Evolutionary conservation across 2,113 vertebrate species (phyloP).

Genomic region (Phyllopteryx taeniolatus): DNA sequence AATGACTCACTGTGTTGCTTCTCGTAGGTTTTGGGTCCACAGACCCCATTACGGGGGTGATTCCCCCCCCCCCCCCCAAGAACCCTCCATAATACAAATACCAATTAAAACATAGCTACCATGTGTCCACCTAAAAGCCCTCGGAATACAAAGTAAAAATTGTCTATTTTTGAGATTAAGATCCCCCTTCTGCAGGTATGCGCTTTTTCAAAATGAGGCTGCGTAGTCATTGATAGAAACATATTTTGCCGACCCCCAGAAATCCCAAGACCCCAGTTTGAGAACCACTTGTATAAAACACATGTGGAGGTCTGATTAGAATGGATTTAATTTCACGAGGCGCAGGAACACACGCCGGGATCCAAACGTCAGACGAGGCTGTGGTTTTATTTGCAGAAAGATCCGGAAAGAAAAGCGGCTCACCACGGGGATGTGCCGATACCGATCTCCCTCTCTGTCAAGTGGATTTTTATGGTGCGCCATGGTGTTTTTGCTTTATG

Average conservation of each 20-base stretch:
- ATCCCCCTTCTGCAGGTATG: neutral
- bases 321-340: neutral
- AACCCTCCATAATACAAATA: neutral
- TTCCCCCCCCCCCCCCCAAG: no score
- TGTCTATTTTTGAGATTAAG: no score
- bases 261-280: neutral
- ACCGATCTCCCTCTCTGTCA: neutral
- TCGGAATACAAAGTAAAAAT: no score
- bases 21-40: neutral
- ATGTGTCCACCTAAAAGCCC: neutral
- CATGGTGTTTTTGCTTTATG: neutral
- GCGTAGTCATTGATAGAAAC: neutral
- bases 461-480: neutral
- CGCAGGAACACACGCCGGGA: neutral
- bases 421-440: neutral
- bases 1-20: neutral
- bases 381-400: neutral
- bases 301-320: neutral
- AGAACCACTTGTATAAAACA: neutral
- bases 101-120: neutral
- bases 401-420: neutral
- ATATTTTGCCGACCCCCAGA: neutral
- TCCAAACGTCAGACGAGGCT: neutral
- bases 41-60: no score
- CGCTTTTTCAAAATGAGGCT: neutral